phyloP scores from a whole-genome alignment of 2,888 invertebrate genomes.

The Arctia plantaginis region DNA sequence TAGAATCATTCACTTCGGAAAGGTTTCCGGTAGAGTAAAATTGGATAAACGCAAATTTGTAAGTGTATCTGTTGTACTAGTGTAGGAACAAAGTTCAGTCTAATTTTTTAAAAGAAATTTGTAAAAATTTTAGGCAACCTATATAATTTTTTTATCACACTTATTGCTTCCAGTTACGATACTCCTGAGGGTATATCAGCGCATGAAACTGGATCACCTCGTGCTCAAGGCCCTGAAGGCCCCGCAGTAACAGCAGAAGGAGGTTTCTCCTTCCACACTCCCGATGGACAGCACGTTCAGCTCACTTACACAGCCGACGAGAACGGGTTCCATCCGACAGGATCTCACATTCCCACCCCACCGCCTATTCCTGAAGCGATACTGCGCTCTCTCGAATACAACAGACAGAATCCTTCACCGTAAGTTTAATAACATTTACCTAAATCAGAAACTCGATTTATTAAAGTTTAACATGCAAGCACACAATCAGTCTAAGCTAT shows the following conservation, averaged over 20 bases:
- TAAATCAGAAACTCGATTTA: no score
- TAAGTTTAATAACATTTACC: slow-evolving; percentile 46
- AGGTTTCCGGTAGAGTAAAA: no score
- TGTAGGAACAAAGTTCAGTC: no score
- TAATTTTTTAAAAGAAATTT: no score
- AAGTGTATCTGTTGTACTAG: no score
- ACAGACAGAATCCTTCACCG: slow-evolving; percentile 70
- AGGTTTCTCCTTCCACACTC: slow-evolving; percentile 88
- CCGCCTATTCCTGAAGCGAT: slow-evolving; percentile 88
- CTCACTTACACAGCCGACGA: slow-evolving; percentile 90
- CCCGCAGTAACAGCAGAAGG: slow-evolving; percentile 88
- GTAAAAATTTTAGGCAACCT: not conserved
- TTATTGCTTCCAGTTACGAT: slow-evolving; percentile 82
- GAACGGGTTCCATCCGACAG: slow-evolving; percentile 89
- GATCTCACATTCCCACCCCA: slow-evolving; percentile 87
- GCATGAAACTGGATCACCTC: slow-evolving; percentile 87
- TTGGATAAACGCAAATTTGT: no score
- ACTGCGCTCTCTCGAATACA: slow-evolving; percentile 81
- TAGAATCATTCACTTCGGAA: no score
- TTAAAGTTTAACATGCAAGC: no score
- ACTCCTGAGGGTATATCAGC: slow-evolving; percentile 89
- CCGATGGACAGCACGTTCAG: slow-evolving; percentile 88
- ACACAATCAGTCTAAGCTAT: no score
- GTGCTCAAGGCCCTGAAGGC: slow-evolving; percentile 84
- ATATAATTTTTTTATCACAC: not conserved